Evolutionary conservation across 2,113 vertebrate genomes (phyloP), one percentile per base, ranked within the genome.

Genomic region (Takifugu bimaculatus): DNA sequence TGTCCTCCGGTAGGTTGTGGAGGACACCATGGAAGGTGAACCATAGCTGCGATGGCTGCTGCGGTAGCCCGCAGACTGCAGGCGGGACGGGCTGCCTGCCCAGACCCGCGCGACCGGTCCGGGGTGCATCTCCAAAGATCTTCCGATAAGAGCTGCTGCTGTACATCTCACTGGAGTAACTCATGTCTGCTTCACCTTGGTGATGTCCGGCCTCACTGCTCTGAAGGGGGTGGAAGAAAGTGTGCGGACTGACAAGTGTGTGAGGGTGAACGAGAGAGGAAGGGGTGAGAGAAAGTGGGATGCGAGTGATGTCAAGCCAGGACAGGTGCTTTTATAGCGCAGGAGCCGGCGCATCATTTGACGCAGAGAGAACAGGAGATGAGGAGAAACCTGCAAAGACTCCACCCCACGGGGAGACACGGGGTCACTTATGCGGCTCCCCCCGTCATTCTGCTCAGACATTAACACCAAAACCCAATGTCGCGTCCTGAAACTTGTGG

Each of bases 81-180:
- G 54, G 26, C 87, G 83, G 75, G 88, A 88, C 60, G 90, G 85
- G 86, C 88, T 45, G 44, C 44, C 5, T 72, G 62, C 78, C 78
- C 70, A 88, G 48, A 14, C 63, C 76, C 43, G 82, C 65, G 26
- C 88, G 88, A 1, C 85, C 80, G 42, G 86, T 70, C 14, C 89
- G 88, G 3, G 90, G 88, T 0, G 84, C 83, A 57, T 91, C 91
- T 51, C 89, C 88, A 50, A 91, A 91, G 42, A 91, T 87, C 87
- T 87, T 91, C 79, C 90, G 81, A 65, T 92, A 91, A 69, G 91
- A 92, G 75, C 91, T 92, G 86, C 83, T 45, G 44, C 44, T 45
- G 44, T 88, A 90, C 45, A 89, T 72, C 0, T 91, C 89, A 60
- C 78, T 61, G 77, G 89, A 85, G 81, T 86, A 92, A 85, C 89